Evolutionary conservation across 2,888 invertebrate species (phyloP).

Genomic region (Tethea ocularis): DNA sequence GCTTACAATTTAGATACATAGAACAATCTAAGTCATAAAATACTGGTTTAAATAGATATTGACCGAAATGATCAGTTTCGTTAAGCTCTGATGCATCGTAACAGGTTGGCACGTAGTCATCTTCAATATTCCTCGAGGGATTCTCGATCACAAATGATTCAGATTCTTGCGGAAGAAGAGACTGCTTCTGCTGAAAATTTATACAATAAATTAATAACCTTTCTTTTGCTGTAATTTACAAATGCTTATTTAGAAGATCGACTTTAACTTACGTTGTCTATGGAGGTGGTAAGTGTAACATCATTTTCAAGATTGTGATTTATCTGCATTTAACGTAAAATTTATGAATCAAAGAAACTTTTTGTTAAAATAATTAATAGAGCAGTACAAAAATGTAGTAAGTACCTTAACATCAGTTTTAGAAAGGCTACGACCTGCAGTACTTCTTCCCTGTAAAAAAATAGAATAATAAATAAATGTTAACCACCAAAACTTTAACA

Average conservation of each 20-base stretch:
- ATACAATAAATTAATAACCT: no score
- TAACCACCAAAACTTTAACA: no score
- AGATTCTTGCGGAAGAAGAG: constrained; percentile 11
- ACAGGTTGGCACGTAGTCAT: constrained; percentile 14
- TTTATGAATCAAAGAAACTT: not conserved
- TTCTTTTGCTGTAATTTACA: no score
- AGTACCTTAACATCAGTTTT: constrained; percentile 47
- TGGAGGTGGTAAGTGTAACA: not conserved
- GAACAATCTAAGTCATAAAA: no score
- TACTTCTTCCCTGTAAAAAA: not conserved
- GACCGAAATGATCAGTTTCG: constrained; percentile 37
- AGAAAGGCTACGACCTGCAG: constrained; percentile 17
- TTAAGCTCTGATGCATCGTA: constrained; percentile 24
- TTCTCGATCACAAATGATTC: constrained; percentile 16
- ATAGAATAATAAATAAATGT: not conserved
- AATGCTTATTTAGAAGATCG: not conserved
- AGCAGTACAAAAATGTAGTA: not conserved
- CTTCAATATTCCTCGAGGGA: constrained; percentile 14
- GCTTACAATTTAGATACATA: no score
- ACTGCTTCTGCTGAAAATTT: constrained; percentile 7
- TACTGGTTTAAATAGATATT: not conserved
- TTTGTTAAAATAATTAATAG: not conserved
- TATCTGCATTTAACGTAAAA: not conserved
- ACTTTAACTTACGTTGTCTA: not conserved
- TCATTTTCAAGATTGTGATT: not conserved